A percentile compares a stretch with the other conserved stretches of the same genome.
These are phyloP conservation scores for Silurus asotus DNA, from an alignment of 2,113 vertebrate species.

Conservation along the genomic window DNA sequence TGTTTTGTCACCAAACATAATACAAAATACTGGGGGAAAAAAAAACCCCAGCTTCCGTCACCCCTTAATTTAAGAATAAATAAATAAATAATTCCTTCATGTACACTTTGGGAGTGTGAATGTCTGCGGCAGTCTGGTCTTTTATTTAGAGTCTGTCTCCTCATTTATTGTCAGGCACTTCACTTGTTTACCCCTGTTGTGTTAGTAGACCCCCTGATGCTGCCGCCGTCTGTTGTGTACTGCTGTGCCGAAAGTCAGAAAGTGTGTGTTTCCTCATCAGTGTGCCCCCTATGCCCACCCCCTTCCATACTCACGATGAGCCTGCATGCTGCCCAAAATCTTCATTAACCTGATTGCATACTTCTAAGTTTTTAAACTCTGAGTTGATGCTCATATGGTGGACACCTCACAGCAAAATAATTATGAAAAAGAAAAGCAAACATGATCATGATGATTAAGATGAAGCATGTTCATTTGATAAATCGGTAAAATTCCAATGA, in stretches of 20 bases:
- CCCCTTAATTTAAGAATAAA: neutral
- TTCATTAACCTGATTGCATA: slow-evolving; percentile 51
- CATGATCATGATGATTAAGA: neutral
- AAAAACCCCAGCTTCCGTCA: neutral
- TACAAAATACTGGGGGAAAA: neutral
- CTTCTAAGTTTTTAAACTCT: slow-evolving; percentile 1
- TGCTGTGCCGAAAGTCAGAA: slow-evolving; percentile 36
- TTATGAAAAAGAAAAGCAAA: slow-evolving; percentile 17
- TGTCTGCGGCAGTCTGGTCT: slow-evolving; percentile 30
- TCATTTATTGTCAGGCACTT: slow-evolving; percentile 45
- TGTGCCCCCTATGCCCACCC: neutral
- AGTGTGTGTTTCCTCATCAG: slow-evolving; percentile 26
- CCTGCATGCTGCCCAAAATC: slow-evolving; percentile 29
- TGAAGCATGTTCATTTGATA: neutral
- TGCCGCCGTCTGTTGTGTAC: slow-evolving; percentile 45
- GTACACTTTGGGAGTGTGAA: slow-evolving; percentile 28
- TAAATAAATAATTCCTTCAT: neutral
- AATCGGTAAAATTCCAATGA: neutral
- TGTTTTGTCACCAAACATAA: neutral
- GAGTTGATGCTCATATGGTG: slow-evolving; percentile 8
- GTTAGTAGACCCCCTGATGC: slow-evolving; percentile 46
- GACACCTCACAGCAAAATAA: neutral
- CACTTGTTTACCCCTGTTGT: slow-evolving; percentile 55
- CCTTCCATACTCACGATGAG: slow-evolving; percentile 5
- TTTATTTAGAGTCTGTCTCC: slow-evolving; percentile 31